Percentiles rank a stretch among this genome's conserved stretches.
phyloP scores from a whole-genome alignment of 2,888 invertebrate genomes.

The Ennomos erosarius region DNA sequence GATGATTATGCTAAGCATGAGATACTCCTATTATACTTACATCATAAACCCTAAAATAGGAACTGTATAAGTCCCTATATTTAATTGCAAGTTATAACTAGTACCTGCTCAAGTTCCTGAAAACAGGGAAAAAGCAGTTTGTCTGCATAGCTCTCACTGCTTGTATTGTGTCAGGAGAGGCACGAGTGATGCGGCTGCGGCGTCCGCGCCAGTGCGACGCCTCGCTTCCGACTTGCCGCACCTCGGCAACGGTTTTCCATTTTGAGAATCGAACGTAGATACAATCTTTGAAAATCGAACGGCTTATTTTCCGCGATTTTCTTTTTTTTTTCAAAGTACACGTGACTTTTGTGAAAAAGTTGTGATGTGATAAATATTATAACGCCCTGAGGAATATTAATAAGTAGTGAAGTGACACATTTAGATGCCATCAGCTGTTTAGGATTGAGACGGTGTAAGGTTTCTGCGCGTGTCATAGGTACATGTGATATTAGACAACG shows the following conservation, averaged over 20 bases:
- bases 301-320: conserved; percentile 39
- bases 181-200: conserved; percentile 45
- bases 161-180: conserved; percentile 38
- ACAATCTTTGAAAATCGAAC: conserved; percentile 54
- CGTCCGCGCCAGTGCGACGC: conserved; percentile 63
- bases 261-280: conserved; percentile 31
- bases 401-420: too few species aligned
- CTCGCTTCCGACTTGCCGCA: conserved; percentile 73
- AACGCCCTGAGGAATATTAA: too few species aligned
- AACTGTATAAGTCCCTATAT: too few species aligned
- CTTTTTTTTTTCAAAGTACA: conserved; percentile 52
- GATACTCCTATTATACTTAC: too few species aligned
- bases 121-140: not conserved
- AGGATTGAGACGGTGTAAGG: conserved; percentile 51
- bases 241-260: conserved; percentile 57
- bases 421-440: conserved; percentile 64
- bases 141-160: conserved; percentile 28
- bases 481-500: conserved; percentile 4
- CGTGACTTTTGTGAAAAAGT: conserved; percentile 70
- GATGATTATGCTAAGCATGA: too few species aligned
- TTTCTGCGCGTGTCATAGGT: conserved; percentile 48
- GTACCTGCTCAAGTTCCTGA: too few species aligned
- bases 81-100: too few species aligned
- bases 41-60: not conserved
- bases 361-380: conserved; percentile 47